These are phyloP conservation scores for Catagonus wagneri DNA, from an alignment of 2,113 vertebrate species.

Conservation along the genomic window DNA sequence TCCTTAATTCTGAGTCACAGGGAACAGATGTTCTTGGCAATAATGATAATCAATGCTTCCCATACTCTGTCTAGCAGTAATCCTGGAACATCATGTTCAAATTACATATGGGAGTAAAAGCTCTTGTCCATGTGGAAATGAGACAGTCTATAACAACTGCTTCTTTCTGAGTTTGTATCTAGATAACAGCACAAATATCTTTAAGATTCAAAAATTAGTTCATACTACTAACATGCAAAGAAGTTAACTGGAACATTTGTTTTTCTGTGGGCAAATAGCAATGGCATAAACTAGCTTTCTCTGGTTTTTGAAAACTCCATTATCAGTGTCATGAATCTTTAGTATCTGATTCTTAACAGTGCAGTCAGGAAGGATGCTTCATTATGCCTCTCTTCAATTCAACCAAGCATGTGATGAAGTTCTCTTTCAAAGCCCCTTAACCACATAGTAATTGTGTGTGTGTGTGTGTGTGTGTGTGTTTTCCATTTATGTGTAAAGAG, in stretches of 20 bases:
- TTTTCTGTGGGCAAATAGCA: background rate
- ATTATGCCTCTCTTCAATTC: background rate
- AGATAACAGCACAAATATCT: background rate
- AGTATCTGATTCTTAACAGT: background rate
- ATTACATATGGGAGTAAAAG: background rate
- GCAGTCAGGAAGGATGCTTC: background rate
- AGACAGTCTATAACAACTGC: background rate
- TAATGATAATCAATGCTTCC: background rate
- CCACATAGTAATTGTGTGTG: background rate
- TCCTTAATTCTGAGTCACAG: background rate
- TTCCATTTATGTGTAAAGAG: background rate
- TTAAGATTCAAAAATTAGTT: background rate
- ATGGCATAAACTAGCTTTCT: background rate
- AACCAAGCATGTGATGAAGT: background rate
- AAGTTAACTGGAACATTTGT: background rate
- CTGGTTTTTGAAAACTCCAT: background rate
- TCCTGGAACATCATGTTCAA: background rate
- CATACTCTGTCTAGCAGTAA: background rate
- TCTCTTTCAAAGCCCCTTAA: background rate
- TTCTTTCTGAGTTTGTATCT: background rate
- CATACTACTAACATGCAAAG: background rate
- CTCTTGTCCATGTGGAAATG: background rate
- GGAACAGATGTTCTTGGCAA: background rate
- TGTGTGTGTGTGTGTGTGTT: background rate
- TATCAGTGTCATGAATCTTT: background rate